Percentiles rank a stretch among this genome's conserved stretches.
phyloP scores from a whole-genome alignment of 2,797 vertebrate species.

The Tapirus indicus region DNA sequence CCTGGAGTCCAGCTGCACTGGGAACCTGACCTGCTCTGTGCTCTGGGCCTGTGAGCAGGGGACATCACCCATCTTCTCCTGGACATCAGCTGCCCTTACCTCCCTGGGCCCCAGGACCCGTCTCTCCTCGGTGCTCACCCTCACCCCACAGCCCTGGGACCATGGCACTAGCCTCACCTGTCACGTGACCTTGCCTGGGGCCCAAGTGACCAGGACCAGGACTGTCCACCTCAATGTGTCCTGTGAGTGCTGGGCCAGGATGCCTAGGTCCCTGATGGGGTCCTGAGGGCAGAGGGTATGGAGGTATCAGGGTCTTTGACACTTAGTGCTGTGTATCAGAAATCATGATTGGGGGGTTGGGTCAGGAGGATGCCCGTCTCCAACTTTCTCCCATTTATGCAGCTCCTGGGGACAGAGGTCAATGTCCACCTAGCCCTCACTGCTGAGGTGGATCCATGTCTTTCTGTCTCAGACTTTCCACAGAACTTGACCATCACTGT shows the following conservation, averaged over 20 bases:
- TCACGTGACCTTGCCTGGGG: neutral
- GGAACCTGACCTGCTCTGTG: conserved; percentile 44
- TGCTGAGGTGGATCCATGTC: neutral
- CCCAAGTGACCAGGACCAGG: rapidly evolving
- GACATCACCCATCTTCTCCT: neutral
- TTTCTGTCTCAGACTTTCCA: neutral
- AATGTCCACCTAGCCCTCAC: too few relatives aligned
- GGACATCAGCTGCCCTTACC: neutral
- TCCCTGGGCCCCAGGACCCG: neutral
- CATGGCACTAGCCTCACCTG: neutral
- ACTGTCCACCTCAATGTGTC: neutral
- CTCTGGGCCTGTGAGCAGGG: neutral
- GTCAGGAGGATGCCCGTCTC: too few relatives aligned
- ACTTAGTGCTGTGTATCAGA: too few relatives aligned
- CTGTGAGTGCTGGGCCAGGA: neutral
- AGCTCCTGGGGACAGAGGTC: too few relatives aligned
- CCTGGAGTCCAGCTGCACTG: rapidly evolving
- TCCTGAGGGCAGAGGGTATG: rapidly evolving
- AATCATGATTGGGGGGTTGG: too few relatives aligned
- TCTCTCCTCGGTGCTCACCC: neutral
- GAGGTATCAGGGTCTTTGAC: too few relatives aligned
- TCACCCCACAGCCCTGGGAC: neutral
- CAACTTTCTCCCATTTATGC: too few relatives aligned
- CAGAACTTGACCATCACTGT: neutral
- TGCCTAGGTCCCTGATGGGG: rapidly evolving